Conservation (phyloP, 1,140 invertebrate species). For the Holcopasites calliopsidis region DNA sequence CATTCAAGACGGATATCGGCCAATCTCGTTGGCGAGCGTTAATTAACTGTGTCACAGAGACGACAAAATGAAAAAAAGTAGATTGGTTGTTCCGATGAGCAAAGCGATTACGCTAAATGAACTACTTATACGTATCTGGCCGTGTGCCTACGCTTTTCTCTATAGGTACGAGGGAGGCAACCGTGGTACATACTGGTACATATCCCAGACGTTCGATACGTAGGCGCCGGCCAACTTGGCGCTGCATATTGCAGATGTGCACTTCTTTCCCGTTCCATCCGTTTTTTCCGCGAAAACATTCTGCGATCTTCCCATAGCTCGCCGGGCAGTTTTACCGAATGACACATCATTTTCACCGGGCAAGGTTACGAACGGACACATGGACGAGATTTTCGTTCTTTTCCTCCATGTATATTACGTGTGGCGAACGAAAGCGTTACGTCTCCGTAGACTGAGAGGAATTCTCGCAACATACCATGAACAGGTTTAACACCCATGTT, state of each 20-base stretch:
- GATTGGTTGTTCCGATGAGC: background rate
- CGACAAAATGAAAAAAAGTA: too few relatives aligned
- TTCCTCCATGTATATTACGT: background rate
- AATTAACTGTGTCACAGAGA: too few relatives aligned
- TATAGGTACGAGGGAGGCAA: too few relatives aligned
- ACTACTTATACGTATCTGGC: too few relatives aligned
- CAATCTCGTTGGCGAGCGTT: too few relatives aligned
- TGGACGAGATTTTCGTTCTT: background rate
- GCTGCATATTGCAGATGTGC: constrained; percentile 41
- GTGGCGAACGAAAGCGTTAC: constrained; percentile 27
- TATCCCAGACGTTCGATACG: constrained; percentile 38
- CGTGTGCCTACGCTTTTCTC: constrained; percentile 22
- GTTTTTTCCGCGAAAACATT: background rate
- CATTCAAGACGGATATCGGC: too few relatives aligned
- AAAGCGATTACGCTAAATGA: background rate
- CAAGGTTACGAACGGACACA: constrained; percentile 18
- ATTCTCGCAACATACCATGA: constrained; percentile 26
- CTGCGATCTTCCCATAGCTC: background rate
- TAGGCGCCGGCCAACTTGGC: constrained; percentile 59
- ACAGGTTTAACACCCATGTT: constrained; percentile 17
- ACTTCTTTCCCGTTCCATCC: constrained; percentile 5
- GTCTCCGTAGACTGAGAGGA: background rate
- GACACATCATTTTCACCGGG: background rate
- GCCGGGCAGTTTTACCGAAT: background rate
- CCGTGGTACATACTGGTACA: too few relatives aligned